These are phyloP conservation scores for Amiota communis DNA, from an alignment of 2,888 invertebrate genomes.

Conservation along the genomic window DNA sequence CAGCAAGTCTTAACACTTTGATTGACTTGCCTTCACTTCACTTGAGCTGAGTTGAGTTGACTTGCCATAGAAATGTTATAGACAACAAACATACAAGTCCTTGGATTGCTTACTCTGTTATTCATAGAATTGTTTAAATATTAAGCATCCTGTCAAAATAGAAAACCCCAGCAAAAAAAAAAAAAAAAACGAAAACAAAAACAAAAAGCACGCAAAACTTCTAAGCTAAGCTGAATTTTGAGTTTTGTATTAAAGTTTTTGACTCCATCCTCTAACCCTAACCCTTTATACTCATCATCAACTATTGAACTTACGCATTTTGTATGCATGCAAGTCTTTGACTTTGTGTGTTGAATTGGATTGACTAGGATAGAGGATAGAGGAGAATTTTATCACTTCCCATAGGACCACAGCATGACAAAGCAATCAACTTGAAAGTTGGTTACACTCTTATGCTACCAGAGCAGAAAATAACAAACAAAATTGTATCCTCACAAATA, in stretches of 20 bases:
- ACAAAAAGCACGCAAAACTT: slow-evolving; percentile 2
- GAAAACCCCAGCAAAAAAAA: no score
- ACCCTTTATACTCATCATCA: background rate
- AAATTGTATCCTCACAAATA: no score
- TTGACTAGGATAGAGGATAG: no score
- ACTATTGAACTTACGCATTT: no score
- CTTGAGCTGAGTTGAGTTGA: background rate
- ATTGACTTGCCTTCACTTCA: background rate
- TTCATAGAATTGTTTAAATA: slow-evolving; percentile 35
- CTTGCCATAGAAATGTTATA: slow-evolving; percentile 7
- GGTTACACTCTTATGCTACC: no score
- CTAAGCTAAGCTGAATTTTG: background rate
- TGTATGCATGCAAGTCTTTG: no score
- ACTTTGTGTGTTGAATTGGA: no score
- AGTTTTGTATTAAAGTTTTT: background rate
- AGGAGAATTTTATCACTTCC: no score
- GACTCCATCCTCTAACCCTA: background rate
- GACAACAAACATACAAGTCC: slow-evolving; percentile 9
- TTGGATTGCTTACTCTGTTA: slow-evolving; percentile 31
- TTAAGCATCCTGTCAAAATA: slow-evolving; percentile 21
- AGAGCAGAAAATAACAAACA: no score
- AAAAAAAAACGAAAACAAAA: background rate
- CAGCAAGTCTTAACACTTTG: no score
- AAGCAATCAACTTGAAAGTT: no score
- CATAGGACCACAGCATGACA: no score